Evolutionary conservation across 2,888 invertebrate species (phyloP).

Genomic region (Cryptophagus acutangulus): DNA sequence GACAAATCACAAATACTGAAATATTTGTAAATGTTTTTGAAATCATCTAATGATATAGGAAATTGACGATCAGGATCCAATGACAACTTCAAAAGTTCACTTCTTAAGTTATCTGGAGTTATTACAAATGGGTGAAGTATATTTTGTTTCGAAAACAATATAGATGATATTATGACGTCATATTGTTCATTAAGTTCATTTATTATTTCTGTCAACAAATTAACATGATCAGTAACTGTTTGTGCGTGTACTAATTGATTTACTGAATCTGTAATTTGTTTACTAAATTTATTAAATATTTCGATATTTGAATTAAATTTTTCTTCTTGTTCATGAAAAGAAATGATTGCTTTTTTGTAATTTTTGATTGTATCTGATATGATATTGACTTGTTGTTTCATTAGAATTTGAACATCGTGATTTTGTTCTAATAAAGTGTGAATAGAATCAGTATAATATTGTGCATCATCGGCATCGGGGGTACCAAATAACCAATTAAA

Average conservation of each 20-base stretch:
- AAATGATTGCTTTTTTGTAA: constrained; percentile 18
- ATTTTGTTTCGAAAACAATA: constrained; percentile 13
- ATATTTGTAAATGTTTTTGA: constrained; percentile 1
- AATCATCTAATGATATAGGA: constrained; percentile 5
- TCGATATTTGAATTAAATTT: constrained; percentile 4
- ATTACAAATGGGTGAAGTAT: constrained; percentile 11
- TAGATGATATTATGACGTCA: constrained; percentile 10
- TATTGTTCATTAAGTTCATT: constrained; percentile 3
- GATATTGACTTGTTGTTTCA: constrained; percentile 22
- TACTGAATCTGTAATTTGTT: background rate
- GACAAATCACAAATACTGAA: background rate
- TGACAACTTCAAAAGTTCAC: constrained; percentile 10
- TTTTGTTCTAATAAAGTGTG: constrained; percentile 13
- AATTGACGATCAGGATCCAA: background rate
- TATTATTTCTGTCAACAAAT: background rate
- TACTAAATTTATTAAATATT: constrained; percentile 4
- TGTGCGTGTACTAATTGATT: background rate
- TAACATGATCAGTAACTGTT: background rate
- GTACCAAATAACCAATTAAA: constrained; percentile 1
- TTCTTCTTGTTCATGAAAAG: constrained; percentile 14
- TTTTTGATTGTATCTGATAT: constrained; percentile 19
- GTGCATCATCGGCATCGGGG: background rate
- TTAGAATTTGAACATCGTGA: constrained; percentile 15
- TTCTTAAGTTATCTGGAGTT: constrained; percentile 11
- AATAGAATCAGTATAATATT: constrained; percentile 15